Evolutionary conservation across 2,113 vertebrate species (phyloP), one percentile per base, ranked within the genome.

Genomic region (Corythornis vintsioides): DNA sequence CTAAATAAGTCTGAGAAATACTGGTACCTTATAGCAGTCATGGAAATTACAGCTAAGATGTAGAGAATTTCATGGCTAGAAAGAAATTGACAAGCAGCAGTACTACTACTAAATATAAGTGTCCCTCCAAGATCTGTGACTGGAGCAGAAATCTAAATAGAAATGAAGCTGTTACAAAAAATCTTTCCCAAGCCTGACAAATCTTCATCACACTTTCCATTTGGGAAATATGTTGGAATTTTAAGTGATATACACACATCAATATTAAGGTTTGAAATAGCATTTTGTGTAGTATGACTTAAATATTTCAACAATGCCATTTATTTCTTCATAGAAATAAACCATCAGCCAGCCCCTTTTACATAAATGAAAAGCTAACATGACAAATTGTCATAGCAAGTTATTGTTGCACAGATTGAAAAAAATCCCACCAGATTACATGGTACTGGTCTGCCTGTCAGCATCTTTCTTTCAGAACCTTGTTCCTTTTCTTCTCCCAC

Each of bases 251-350:
- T 66, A 69, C 50, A 83, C 22, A 69, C 43, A 57, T 88, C 76
- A 73, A 56, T 92, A 93, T 56, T 74, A 90, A 90, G 77, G 61
- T 29, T n/a, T 79, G 59, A 73, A 92, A 92, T 47, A 91, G 43
- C 11, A 74, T 94, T 96, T 89, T 79, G 48, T 81, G 69, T 77
- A 93, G 83, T 95, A 83, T 82, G 60, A 48, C 69, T 91, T 91
- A 94, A 94, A 91, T 95, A 96, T 97, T 96, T 95, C 92, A 96
- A 80, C 71, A 80, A 92, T 72, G 93, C 89, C 64, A 66, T 96
- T 96, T 92, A 95, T 16, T 94, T 55, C 65, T 94, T 96, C 84
- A 61, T 67, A 96, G 80, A 92, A 92, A 90, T 88, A 91, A 92
- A 86, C 81, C 3, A 45, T 77, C 90, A 95, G 87, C 92, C 93